These are phyloP conservation scores for Lycaena phlaeas DNA, from an alignment of 2,888 invertebrate species.

Conservation along the genomic window DNA sequence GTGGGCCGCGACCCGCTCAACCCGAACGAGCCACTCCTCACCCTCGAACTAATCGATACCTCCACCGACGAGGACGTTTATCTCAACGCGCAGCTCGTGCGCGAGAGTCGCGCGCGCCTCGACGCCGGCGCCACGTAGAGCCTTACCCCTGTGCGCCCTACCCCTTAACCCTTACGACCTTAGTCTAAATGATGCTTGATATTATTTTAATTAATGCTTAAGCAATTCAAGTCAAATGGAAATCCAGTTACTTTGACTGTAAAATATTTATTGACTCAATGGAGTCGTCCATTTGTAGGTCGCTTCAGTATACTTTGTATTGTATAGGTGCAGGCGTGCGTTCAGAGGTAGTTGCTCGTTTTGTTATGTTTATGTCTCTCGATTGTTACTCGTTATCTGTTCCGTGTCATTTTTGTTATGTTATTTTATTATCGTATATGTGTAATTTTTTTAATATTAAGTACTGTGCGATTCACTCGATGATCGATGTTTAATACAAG, in stretches of 20 bases:
- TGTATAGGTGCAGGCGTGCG: too few relatives aligned
- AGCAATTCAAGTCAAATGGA: too few relatives aligned
- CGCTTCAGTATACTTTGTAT: too few relatives aligned
- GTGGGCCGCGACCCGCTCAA: constrained; percentile 75
- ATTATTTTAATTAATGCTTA: too few relatives aligned
- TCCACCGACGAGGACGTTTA: constrained; percentile 77
- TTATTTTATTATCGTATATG: neutral
- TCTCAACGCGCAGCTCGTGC: constrained; percentile 76
- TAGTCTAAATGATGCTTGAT: too few relatives aligned
- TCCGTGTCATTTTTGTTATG: neutral
- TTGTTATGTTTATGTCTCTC: neutral
- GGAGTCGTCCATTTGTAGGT: too few relatives aligned
- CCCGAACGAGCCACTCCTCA: constrained; percentile 75
- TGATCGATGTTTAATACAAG: too few relatives aligned
- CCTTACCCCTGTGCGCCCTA: neutral
- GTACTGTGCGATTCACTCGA: too few relatives aligned
- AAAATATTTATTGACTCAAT: too few relatives aligned
- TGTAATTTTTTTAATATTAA: neutral
- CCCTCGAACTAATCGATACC: constrained; percentile 81
- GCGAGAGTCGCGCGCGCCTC: constrained; percentile 73
- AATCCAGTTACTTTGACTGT: too few relatives aligned
- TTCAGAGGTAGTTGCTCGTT: neutral
- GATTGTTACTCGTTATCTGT: neutral
- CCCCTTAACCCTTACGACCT: too few relatives aligned
- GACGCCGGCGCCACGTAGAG: constrained; percentile 17